Percentiles rank a stretch among this genome's conserved stretches.
Conservation (phyloP, 2,888 invertebrate species). For the Ochropacha duplaris region DNA sequence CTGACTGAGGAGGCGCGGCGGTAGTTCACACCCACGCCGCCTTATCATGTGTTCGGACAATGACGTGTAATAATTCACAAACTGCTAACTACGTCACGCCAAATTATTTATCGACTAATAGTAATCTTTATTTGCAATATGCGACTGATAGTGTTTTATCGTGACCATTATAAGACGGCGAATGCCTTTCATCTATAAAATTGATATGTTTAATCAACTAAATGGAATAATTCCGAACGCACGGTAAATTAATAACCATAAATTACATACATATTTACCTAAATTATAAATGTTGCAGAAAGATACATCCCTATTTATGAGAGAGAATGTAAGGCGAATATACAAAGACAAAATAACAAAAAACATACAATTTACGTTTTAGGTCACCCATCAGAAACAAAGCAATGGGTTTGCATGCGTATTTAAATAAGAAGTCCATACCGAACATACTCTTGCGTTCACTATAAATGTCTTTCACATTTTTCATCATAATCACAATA, state of each 20-base stretch:
- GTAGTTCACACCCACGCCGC: slow-evolving; percentile 46
- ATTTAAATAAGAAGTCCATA: neutral
- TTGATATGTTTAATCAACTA: no score
- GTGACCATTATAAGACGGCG: slow-evolving; percentile 13
- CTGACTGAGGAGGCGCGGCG: slow-evolving; percentile 61
- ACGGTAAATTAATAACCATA: neutral
- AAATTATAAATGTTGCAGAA: no score
- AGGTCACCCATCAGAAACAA: no score
- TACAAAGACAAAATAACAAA: no score
- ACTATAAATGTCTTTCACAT: slow-evolving; percentile 17
- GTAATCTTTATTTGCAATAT: slow-evolving; percentile 24
- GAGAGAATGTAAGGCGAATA: no score
- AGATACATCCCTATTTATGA: no score
- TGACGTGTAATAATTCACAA: slow-evolving; percentile 35
- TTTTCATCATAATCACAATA: slow-evolving; percentile 16
- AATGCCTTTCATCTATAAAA: slow-evolving; percentile 6
- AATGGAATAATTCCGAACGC: no score
- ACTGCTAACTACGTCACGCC: slow-evolving; percentile 24
- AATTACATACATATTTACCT: neutral
- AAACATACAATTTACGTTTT: no score
- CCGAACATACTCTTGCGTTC: slow-evolving; percentile 13
- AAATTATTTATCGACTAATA: slow-evolving; percentile 19
- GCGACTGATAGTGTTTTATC: slow-evolving; percentile 25
- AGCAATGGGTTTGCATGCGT: no score
- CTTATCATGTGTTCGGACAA: slow-evolving; percentile 37